Evolutionary conservation across 2,888 invertebrate genomes (phyloP), one percentile per base, ranked within the genome.

Genomic region (Pogonocherus hispidulus): DNA sequence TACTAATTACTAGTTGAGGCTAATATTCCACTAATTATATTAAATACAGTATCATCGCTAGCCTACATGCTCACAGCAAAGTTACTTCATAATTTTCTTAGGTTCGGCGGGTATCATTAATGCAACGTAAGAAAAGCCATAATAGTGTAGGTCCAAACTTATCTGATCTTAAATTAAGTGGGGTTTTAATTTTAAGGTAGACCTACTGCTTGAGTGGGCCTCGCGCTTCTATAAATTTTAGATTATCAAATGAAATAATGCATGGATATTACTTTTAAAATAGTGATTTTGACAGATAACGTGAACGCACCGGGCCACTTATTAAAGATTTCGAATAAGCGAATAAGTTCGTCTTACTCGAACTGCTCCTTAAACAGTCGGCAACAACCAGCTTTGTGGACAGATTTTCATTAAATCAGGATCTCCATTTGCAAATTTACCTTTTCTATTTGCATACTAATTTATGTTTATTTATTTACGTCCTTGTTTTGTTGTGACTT

Each of bases 351-450:
- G 57, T 57, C 57, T 22, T 27, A 27, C 16, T 44, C 22, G 57
- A 23, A 46, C 18, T 20, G 56, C 55, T 37, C 37, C 19, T 56
- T 47, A 47, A 47, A 47, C 47, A 5, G 23, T 22, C 49, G 23
- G 22, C 23, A 51, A 51, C 49, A 51, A 51, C 49, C 49, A 51
- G 22, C 57, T 57, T 14, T 18, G 14, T 4, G 27, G 16, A 27
- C 44, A n/a, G n/a, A n/a, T n/a, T n/a, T n/a, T 57, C 46, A 44
- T 57, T 57, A 57, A 57, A 57, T 57, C 57, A 46, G 46, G 41
- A 16, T 27, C 8, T 44, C 16, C 57, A 57, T 46, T 57, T 44
- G 57, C 57, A 32, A 54, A 54, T 54, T 54, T 35, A 18, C 16
- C 3, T 35, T 22, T 41, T n/a, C 22, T 14, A 14, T 57, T 23